phyloP scores from a whole-genome alignment of 2,113 vertebrate species.

The Mirza zaza region DNA sequence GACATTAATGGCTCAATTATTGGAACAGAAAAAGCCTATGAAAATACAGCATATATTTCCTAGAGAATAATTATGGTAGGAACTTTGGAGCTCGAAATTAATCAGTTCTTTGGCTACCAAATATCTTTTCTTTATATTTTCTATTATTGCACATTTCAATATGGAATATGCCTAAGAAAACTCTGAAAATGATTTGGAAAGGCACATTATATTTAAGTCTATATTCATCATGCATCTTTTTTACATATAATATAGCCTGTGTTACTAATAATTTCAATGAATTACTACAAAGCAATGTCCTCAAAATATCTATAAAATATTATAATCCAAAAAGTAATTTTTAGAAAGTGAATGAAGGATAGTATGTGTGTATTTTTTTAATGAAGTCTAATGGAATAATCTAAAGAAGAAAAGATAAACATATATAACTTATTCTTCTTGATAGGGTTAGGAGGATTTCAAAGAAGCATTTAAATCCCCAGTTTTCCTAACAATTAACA shows the following conservation, averaged over 20 bases:
- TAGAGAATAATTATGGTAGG: constrained; percentile 67
- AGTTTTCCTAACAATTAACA: constrained; percentile 87
- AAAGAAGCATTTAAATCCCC: constrained; percentile 83
- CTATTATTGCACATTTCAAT: constrained; percentile 47
- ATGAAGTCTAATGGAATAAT: constrained; percentile 58
- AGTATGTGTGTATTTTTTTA: neutral
- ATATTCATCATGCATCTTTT: constrained; percentile 58
- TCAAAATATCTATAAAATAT: constrained; percentile 56
- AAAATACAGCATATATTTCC: constrained; percentile 75
- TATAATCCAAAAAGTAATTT: constrained; percentile 50
- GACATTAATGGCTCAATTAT: constrained; percentile 82
- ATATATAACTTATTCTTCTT: constrained; percentile 80
- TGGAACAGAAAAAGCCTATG: constrained; percentile 78
- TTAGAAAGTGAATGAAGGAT: constrained; percentile 73
- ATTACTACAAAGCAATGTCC: constrained; percentile 53
- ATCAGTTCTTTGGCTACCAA: constrained; percentile 55
- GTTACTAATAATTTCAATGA: constrained; percentile 68
- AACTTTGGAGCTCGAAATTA: constrained; percentile 60
- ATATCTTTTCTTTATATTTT: constrained; percentile 53
- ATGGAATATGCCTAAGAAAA: constrained; percentile 73
- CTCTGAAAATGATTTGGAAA: constrained; percentile 58
- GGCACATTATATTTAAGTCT: constrained; percentile 54
- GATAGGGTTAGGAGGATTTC: constrained; percentile 84
- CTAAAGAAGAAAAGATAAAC: constrained; percentile 73
- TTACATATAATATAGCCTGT: constrained; percentile 36